Conservation (phyloP, 2,113 vertebrate species). For the Phalacrocorax pelagicus region DNA sequence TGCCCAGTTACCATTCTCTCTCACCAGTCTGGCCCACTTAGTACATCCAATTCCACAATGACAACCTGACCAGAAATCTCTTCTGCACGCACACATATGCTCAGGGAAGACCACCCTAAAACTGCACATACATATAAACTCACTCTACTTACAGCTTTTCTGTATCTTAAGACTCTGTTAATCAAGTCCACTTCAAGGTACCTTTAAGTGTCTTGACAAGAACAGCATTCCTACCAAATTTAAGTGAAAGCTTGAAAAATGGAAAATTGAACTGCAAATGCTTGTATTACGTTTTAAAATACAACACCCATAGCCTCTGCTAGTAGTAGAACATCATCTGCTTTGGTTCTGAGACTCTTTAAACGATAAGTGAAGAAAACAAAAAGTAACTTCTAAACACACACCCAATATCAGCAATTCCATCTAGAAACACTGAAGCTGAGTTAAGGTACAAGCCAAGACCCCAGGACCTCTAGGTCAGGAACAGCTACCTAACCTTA, state of each 20-base stretch:
- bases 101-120: neutral
- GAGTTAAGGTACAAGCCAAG: neutral
- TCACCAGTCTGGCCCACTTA: neutral
- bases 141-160: neutral
- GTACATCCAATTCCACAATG: neutral
- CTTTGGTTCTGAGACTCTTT: neutral
- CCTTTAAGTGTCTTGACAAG: neutral
- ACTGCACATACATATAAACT: neutral
- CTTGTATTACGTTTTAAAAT: neutral
- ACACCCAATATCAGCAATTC: neutral
- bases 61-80: neutral
- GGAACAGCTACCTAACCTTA: neutral
- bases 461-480: neutral
- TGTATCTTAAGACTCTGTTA: neutral
- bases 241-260: neutral
- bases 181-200: neutral
- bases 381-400: neutral
- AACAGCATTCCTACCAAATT: neutral
- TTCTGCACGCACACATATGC: neutral
- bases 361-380: neutral
- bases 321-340: neutral
- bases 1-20: neutral
- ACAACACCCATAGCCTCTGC: neutral
- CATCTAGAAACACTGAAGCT: neutral
- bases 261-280: neutral